Conservation (phyloP, 2,888 invertebrate genomes). For the Chrysolina haemoptera region DNA sequence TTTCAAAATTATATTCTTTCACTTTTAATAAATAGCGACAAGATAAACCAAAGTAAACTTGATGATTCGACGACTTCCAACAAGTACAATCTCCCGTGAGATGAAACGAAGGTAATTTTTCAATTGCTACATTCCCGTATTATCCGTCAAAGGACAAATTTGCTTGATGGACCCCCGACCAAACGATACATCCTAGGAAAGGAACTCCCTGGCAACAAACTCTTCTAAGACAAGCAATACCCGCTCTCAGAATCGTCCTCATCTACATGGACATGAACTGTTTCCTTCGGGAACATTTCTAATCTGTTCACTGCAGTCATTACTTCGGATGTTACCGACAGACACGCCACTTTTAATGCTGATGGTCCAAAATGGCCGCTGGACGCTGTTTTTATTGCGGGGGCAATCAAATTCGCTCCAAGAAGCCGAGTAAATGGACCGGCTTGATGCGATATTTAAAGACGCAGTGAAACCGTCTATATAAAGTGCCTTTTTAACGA, state of each 20-base stretch:
- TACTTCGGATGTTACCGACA: slow-evolving; percentile 36
- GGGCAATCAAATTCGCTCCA: slow-evolving; percentile 18
- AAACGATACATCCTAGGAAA: too few relatives aligned
- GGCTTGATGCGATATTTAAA: not conserved
- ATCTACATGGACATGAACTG: not conserved
- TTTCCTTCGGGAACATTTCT: not conserved
- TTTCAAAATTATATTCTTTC: too few relatives aligned
- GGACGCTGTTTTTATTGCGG: slow-evolving; percentile 34
- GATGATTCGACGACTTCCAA: too few relatives aligned
- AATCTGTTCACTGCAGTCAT: slow-evolving; percentile 24
- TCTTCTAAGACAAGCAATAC: too few relatives aligned
- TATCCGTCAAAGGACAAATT: too few relatives aligned
- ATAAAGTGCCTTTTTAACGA: not conserved
- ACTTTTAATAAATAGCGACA: too few relatives aligned
- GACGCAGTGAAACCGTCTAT: not conserved
- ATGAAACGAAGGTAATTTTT: too few relatives aligned
- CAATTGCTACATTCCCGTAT: too few relatives aligned
- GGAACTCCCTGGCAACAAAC: too few relatives aligned
- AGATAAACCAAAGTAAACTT: too few relatives aligned
- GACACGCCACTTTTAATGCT: slow-evolving; percentile 45
- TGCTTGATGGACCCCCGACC: too few relatives aligned
- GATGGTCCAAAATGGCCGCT: slow-evolving; percentile 43
- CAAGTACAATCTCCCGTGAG: too few relatives aligned
- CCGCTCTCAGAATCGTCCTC: not conserved
- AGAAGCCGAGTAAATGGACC: slow-evolving; percentile 3